Conservation (phyloP, 2,113 vertebrate species). For the Cepphus grylle region DNA sequence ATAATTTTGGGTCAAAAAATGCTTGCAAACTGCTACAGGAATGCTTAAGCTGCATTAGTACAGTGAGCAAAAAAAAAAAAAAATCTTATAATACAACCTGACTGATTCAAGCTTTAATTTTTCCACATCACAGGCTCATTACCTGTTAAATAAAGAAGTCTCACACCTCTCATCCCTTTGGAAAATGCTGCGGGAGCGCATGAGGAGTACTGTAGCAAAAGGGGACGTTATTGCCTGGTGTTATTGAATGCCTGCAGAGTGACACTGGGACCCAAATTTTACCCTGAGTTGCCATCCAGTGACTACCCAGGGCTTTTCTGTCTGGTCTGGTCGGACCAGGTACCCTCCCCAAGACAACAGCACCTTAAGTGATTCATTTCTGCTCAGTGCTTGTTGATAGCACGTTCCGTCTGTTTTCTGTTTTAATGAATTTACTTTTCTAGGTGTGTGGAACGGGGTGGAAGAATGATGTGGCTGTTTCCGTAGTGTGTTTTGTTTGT, state of each 20-base stretch:
- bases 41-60: background rate
- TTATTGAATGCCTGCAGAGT: background rate
- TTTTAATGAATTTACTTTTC: background rate
- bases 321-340: background rate
- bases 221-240: background rate
- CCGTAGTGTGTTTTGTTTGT: background rate
- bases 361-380: background rate
- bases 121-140: background rate
- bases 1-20: background rate
- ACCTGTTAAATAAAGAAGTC: background rate
- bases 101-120: background rate
- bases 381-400: background rate
- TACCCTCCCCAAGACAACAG: fast-evolving
- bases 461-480: background rate
- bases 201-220: background rate
- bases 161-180: background rate
- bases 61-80: background rate
- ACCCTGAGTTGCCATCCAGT: background rate
- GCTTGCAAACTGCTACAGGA: background rate
- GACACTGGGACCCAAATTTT: background rate
- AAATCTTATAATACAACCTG: background rate
- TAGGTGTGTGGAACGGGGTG: fast-evolving
- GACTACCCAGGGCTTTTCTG: background rate
- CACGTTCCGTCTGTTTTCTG: background rate
- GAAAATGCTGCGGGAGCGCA: background rate